phyloP scores from a whole-genome alignment of 2,113 vertebrate species.

The human region GRCh38 chr17:68724501-68725000 shows the following conservation, averaged over 20 bases:
- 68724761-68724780: not conserved
- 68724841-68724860: constrained; percentile 1
- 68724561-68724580: not conserved
- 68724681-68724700: not conserved
- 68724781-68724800: not conserved
- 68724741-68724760: not conserved
- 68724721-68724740: not conserved
- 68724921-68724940: not conserved
- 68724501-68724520: not conserved
- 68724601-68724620: not conserved
- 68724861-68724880: not conserved
- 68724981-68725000: constrained; percentile 79
- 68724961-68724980: constrained; percentile 70
- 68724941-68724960: constrained; percentile 32
- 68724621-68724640: not conserved
- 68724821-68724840: not conserved
- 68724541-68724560: not conserved
- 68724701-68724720: not conserved
- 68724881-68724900: not conserved
- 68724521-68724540: not conserved
- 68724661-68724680: not conserved
- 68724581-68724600: not conserved
- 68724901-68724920: not conserved
- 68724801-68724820: not conserved
- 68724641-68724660: not conserved